Evolutionary conservation across 2,888 invertebrate species (phyloP), one percentile per base, ranked within the genome.

Genomic region (Melitaea athalia): DNA sequence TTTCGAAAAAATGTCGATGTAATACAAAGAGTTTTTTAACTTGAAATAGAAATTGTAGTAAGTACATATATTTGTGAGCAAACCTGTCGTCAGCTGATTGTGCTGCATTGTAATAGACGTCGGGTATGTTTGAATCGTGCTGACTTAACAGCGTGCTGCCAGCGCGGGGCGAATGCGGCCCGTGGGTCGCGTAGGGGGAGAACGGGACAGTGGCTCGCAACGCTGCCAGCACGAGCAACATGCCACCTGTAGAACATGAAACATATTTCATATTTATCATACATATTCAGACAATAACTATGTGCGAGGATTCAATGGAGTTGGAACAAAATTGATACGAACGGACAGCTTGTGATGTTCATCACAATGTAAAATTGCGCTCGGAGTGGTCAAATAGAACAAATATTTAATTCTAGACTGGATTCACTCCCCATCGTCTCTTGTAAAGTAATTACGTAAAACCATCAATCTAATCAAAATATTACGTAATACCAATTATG

Each of bases 141-240:
- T 92, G 92, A 71, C 91, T 92, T 42, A 92, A 82, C 72, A 92
- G 73, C 3, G 92, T 90, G 77, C 91, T 92, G 53, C 92, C 92
- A 0, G 92, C 92, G 38, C 91, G 77, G 0, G 92, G 92, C 0
- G 91, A 87, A 72, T 92, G 92, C 0, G 89, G 89, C 0, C 91
- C 91, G 72, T 91, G 92, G 2, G 85, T 89, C 11, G 92, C 92
- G 76, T 89, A 90, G 0, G 92, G 92, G 0, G 92, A 92, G 72
- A 92, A 92, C 2, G 92, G 92, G 7, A 91, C 92, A 0, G 91
- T 89, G 0, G 92, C 91, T 12, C 92, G 80, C 4, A 92, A 77
- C 0, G 91, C 87, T 1, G 92, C 92, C 38, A 91, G 75, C 1
- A 89, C 86, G 38, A 92, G 75, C 14, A 92, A 77, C 86, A 92